Evolutionary conservation across 1,140 invertebrate genomes (phyloP).

Genomic region (Ditylenchus dipsaci): DNA sequence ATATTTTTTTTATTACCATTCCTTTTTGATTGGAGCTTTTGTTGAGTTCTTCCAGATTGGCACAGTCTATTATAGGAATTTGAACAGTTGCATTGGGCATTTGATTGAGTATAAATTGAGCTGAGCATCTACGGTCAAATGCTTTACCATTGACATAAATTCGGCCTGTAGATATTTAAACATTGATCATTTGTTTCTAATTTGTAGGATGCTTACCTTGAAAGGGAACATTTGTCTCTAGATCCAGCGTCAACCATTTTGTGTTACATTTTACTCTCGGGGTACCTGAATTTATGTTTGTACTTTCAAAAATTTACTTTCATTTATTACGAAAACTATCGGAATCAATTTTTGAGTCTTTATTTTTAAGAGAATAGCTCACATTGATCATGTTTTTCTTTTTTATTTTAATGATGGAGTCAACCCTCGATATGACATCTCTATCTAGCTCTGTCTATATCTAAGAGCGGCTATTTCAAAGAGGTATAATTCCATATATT

Average conservation of each 20-base stretch:
- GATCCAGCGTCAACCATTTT: not conserved
- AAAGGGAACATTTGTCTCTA: not conserved
- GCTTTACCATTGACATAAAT: slow-evolving; percentile 5
- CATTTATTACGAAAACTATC: too few relatives aligned
- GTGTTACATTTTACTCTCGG: not conserved
- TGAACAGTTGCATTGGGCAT: not conserved
- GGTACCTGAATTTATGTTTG: not conserved
- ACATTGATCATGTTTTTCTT: too few relatives aligned
- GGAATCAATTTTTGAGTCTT: too few relatives aligned
- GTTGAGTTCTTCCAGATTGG: not conserved
- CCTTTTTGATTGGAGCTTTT: not conserved
- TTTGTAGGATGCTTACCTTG: not conserved
- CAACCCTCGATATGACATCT: too few relatives aligned
- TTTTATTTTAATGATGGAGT: too few relatives aligned
- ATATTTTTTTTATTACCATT: not conserved
- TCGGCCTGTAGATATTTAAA: not conserved
- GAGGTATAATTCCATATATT: too few relatives aligned
- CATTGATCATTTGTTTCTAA: not conserved
- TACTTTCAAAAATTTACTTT: too few relatives aligned
- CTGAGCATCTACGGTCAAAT: slow-evolving; percentile 1
- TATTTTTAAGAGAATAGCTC: too few relatives aligned
- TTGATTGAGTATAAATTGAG: not conserved
- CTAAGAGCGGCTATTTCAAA: too few relatives aligned
- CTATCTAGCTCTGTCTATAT: too few relatives aligned
- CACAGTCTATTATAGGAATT: slow-evolving; percentile 3